These are phyloP conservation scores for Hippoglossus stenolepis DNA, from an alignment of 2,113 vertebrate species.

Conservation along the genomic window DNA sequence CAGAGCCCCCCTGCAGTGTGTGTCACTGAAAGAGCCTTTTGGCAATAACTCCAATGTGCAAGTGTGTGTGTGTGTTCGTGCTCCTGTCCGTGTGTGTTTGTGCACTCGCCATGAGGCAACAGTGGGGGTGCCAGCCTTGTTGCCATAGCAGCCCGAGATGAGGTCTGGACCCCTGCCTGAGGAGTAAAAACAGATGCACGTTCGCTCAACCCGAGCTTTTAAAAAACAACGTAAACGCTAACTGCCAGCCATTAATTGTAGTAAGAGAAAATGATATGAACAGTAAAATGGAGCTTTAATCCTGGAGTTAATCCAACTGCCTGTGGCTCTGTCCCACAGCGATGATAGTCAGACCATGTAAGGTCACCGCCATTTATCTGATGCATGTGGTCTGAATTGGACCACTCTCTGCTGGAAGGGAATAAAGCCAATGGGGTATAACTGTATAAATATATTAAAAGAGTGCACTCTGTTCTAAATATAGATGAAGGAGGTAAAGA, in stretches of 20 bases:
- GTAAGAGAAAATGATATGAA: not conserved
- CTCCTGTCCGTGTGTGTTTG: not conserved
- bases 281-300: constrained; percentile 9
- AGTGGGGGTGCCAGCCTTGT: constrained; percentile 70
- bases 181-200: constrained; percentile 25
- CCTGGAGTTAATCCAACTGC: constrained; percentile 23
- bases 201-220: constrained; percentile 33
- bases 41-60: constrained; percentile 15
- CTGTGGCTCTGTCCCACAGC: not conserved
- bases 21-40: constrained; percentile 38
- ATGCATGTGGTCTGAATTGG: constrained; percentile 40
- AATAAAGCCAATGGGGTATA: not conserved
- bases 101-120: constrained; percentile 60
- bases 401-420: not conserved
- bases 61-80: not conserved
- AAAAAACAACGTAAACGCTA: constrained; percentile 24
- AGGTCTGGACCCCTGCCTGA: constrained; percentile 73
- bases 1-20: constrained; percentile 8
- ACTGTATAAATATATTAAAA: constrained; percentile 37
- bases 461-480: constrained; percentile 35
- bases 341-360: constrained; percentile 28
- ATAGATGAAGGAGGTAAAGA: constrained; percentile 12
- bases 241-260: constrained; percentile 17
- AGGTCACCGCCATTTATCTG: constrained; percentile 29
- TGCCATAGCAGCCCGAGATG: constrained; percentile 74